Percentiles rank a stretch among this genome's conserved stretches.
Evolutionary conservation across 1,140 invertebrate species (phyloP).

Genomic region (Tribolium castaneum): DNA sequence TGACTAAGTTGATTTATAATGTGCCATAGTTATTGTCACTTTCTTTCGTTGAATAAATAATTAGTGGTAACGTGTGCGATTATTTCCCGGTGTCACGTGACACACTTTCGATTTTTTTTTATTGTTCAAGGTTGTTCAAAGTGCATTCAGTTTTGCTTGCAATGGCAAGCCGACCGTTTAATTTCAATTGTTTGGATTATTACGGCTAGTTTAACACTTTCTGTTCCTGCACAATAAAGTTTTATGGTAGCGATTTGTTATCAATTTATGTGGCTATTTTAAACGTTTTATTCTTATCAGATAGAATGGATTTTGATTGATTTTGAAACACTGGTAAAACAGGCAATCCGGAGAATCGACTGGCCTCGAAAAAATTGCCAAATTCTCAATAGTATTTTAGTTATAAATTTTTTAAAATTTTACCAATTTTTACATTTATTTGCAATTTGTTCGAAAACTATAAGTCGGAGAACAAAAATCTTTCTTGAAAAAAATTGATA

Average conservation of each 20-base stretch:
- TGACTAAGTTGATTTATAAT: not conserved
- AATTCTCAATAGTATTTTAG: too few relatives aligned
- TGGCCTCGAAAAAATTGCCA: too few relatives aligned
- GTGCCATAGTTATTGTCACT: not conserved
- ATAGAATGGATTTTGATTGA: too few relatives aligned
- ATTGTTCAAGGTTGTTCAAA: conserved; percentile 22
- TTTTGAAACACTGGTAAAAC: too few relatives aligned
- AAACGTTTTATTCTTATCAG: too few relatives aligned
- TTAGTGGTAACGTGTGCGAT: not conserved
- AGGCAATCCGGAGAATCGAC: too few relatives aligned
- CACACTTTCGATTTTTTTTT: conserved; percentile 28
- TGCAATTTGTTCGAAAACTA: too few relatives aligned
- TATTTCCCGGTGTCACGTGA: not conserved
- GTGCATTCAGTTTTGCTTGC: conserved; percentile 9
- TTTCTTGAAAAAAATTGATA: too few relatives aligned
- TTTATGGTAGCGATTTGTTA: not conserved
- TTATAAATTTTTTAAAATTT: too few relatives aligned
- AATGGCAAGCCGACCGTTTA: not conserved
- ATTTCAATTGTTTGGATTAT: not conserved
- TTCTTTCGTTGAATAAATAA: conserved; percentile 2
- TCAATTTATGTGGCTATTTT: not conserved
- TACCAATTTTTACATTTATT: too few relatives aligned
- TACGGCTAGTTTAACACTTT: conserved; percentile 25
- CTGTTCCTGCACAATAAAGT: not conserved
- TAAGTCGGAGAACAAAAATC: too few relatives aligned